A percentile compares a stretch with the other conserved stretches of the same genome.
These are phyloP conservation scores for Heterodera filipjevi DNA, from an alignment of 2,888 invertebrate genomes.

Conservation along the genomic window DNA sequence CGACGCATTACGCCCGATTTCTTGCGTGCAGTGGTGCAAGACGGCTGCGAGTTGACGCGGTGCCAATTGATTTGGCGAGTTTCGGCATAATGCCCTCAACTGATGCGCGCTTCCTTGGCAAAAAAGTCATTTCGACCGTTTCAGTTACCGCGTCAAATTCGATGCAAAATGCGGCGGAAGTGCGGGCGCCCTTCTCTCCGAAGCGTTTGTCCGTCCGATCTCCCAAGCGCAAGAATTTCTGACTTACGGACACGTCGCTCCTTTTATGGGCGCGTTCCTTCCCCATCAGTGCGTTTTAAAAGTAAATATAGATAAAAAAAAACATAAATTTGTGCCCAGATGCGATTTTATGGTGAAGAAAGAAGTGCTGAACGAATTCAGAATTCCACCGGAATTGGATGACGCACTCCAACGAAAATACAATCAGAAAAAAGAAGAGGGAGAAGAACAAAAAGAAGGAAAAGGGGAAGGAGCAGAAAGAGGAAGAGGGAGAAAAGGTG, in stretches of 20 bases:
- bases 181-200: constrained; percentile 34
- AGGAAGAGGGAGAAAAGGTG: not conserved
- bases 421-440: constrained; percentile 1
- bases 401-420: constrained; percentile 31
- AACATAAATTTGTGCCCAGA: constrained; percentile 15
- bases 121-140: not conserved
- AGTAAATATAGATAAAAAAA: not conserved
- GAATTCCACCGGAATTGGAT: constrained; percentile 35
- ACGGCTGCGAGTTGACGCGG: constrained; percentile 31
- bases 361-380: constrained; percentile 30
- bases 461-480: not conserved
- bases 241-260: constrained; percentile 29
- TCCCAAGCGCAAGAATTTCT: constrained; percentile 32
- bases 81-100: not conserved
- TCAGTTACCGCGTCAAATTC: constrained; percentile 31
- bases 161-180: constrained; percentile 32
- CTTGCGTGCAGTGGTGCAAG: constrained; percentile 29
- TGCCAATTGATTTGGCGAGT: constrained; percentile 27
- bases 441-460: not conserved
- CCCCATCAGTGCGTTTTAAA: constrained; percentile 25
- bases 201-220: constrained; percentile 33
- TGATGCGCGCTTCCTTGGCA: not conserved
- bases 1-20: constrained; percentile 29
- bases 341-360: constrained; percentile 37
- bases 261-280: constrained; percentile 28